Evolutionary conservation across 2,797 vertebrate species (phyloP).

Genomic region (Acanthurus leucopareius): DNA sequence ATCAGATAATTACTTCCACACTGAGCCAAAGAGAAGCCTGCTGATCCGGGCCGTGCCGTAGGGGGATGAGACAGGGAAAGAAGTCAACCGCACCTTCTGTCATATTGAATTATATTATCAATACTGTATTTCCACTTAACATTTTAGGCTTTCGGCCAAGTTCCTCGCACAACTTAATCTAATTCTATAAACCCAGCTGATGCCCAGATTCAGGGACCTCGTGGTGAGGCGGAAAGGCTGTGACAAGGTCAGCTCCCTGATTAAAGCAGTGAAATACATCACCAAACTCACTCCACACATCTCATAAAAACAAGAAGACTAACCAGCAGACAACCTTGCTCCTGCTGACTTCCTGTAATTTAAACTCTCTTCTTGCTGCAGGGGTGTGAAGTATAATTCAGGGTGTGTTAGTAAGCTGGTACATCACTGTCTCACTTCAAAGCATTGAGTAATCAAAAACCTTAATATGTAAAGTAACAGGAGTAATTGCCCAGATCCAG

Average conservation of each 20-base stretch:
- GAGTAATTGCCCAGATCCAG: too few relatives aligned
- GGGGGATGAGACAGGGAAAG: conserved; percentile 9
- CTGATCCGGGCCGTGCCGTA: neutral
- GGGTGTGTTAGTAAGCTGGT: neutral
- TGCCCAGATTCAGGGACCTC: neutral
- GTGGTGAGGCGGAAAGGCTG: neutral
- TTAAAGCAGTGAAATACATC: neutral
- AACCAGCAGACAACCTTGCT: neutral
- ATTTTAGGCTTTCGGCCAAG: conserved; percentile 2
- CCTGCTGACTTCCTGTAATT: neutral
- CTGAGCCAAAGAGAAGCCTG: conserved; percentile 65
- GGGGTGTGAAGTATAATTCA: too few relatives aligned
- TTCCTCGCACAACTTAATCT: neutral
- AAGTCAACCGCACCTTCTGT: conserved; percentile 17
- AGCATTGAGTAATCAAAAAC: too few relatives aligned
- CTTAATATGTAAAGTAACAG: too few relatives aligned
- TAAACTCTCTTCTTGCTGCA: neutral
- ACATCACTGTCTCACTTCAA: neutral
- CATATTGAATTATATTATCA: conserved; percentile 22
- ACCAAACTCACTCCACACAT: neutral
- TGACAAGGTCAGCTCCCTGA: neutral
- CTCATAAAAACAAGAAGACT: neutral
- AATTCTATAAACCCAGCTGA: neutral
- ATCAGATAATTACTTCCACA: conserved; percentile 68
- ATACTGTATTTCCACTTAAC: conserved; percentile 25